phyloP scores from a whole-genome alignment of 1,140 invertebrate genomes.

The Lineus longissimus region DNA sequence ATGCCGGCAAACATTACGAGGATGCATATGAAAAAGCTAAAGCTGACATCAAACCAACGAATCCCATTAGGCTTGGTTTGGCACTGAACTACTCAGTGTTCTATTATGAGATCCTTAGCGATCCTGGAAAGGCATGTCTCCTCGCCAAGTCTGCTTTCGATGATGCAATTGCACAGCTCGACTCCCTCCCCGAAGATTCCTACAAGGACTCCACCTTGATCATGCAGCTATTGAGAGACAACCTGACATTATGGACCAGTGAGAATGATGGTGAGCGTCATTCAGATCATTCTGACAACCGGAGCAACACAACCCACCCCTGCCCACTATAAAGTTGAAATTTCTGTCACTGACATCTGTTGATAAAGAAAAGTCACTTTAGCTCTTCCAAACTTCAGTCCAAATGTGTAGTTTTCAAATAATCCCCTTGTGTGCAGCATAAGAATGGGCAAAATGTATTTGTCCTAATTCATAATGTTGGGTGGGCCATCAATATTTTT shows the following conservation, averaged over 20 bases:
- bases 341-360: too few relatives aligned
- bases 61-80: conserved; percentile 93
- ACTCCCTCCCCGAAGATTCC: conserved; percentile 85
- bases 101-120: conserved; percentile 98
- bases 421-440: too few relatives aligned
- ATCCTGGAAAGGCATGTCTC: conserved; percentile 95
- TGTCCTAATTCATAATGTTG: too few relatives aligned
- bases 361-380: too few relatives aligned
- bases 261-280: too few relatives aligned
- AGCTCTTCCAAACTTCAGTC: too few relatives aligned
- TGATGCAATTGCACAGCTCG: conserved; percentile 63
- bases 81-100: conserved; percentile 98
- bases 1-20: conserved; percentile 39
- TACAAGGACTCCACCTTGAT: conserved; percentile 97
- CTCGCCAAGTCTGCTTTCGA: conserved; percentile 85
- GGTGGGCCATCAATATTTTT: too few relatives aligned
- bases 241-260: conserved; percentile 62
- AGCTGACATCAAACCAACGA: conserved; percentile 97
- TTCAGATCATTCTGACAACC: too few relatives aligned
- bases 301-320: too few relatives aligned
- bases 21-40: conserved; percentile 98
- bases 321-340: too few relatives aligned
- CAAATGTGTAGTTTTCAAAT: too few relatives aligned
- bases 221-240: conserved; percentile 95
- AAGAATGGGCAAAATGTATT: too few relatives aligned